Conservation (phyloP, 2,797 vertebrate species). For the Smutsia temminckii region DNA sequence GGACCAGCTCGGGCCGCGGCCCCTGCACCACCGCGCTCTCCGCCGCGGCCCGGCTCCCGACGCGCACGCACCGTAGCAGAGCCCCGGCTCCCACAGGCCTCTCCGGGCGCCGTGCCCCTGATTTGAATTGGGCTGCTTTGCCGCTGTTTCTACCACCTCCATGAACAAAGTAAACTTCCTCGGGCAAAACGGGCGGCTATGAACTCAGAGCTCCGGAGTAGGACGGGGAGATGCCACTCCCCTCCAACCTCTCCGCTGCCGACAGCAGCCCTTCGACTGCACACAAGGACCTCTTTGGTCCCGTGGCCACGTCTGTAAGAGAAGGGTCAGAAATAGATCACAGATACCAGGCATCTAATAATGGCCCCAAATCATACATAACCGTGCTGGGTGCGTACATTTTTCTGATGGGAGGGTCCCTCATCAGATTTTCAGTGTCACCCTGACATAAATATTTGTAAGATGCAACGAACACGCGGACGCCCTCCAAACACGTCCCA, state of each 20-base stretch:
- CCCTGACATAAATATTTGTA: background rate
- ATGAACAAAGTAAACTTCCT: background rate
- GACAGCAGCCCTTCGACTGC: background rate
- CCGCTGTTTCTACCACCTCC: background rate
- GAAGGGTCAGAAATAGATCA: background rate
- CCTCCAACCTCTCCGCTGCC: background rate
- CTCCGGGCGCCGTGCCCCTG: accelerated
- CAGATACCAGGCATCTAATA: background rate
- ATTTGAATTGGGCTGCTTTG: background rate
- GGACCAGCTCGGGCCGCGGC: background rate
- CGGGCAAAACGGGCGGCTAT: background rate
- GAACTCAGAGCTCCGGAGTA: background rate
- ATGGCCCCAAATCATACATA: background rate
- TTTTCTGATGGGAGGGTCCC: background rate
- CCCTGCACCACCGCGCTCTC: too few species aligned
- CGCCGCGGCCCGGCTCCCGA: background rate
- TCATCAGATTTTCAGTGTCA: background rate
- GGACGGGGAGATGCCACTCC: background rate
- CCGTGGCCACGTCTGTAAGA: background rate
- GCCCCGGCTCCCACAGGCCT: background rate
- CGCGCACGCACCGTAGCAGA: background rate
- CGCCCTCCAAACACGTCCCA: background rate
- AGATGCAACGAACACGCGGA: background rate
- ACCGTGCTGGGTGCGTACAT: background rate
- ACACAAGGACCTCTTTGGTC: background rate